Conservation (phyloP, 2,888 invertebrate genomes). For the Lithodes maja region DNA sequence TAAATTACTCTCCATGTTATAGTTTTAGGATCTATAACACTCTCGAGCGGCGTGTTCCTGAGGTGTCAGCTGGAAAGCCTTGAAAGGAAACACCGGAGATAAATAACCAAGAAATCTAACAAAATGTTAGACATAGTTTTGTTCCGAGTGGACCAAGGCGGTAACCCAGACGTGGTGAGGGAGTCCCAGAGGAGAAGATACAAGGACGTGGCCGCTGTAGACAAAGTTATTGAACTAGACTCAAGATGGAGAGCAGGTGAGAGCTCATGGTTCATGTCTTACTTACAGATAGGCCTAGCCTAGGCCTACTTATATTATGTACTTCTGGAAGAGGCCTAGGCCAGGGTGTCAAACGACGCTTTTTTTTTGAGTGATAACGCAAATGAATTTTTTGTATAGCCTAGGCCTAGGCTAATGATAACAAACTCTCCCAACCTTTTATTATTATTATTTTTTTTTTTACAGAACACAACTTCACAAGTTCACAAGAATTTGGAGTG, state of each 20-base stretch:
- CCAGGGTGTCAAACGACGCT: too few species aligned
- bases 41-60: neutral
- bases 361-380: too few species aligned
- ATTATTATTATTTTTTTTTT: neutral
- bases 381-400: too few species aligned
- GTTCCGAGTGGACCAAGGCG: slow-evolving; percentile 97
- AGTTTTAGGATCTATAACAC: neutral
- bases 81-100: neutral
- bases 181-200: slow-evolving; percentile 95
- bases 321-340: too few species aligned
- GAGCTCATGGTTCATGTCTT: slow-evolving; percentile 40
- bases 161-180: slow-evolving; percentile 91
- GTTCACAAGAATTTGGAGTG: too few species aligned
- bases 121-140: slow-evolving; percentile 91
- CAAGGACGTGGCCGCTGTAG: slow-evolving; percentile 93
- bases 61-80: neutral
- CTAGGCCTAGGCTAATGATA: too few species aligned
- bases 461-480: too few species aligned
- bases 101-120: neutral
- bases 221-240: slow-evolving; percentile 93
- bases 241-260: slow-evolving; percentile 88
- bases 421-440: neutral
- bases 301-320: too few species aligned
- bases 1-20: too few species aligned
- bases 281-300: too few species aligned